A percentile compares a stretch with the other conserved stretches of the same genome.
Conservation (phyloP, 2,797 vertebrate species). For the Sciaenops ocellatus region DNA sequence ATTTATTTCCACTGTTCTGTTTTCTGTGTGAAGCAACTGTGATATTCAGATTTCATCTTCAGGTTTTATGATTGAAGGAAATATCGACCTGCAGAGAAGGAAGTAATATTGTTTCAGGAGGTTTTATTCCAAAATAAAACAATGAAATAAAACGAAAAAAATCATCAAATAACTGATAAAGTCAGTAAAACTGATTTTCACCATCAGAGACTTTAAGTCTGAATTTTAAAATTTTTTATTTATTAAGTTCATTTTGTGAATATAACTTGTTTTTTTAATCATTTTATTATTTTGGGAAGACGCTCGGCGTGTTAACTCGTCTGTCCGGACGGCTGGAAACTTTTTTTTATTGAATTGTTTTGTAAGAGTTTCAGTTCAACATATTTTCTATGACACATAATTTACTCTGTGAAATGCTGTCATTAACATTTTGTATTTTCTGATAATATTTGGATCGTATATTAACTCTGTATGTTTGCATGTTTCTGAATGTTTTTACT, state of each 20-base stretch:
- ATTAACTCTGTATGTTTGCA: slow-evolving; percentile 23
- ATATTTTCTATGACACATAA: slow-evolving; percentile 4
- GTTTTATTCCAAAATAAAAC: neutral
- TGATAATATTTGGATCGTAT: neutral
- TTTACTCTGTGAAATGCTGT: neutral
- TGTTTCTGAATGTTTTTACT: slow-evolving; percentile 28
- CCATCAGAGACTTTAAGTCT: neutral
- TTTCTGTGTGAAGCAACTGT: too few species aligned
- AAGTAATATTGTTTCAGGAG: neutral
- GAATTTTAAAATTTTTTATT: neutral
- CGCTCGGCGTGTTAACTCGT: neutral
- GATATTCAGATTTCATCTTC: too few species aligned
- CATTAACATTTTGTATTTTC: neutral
- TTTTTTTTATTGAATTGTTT: neutral
- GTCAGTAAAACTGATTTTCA: neutral
- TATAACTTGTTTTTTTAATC: neutral
- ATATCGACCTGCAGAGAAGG: neutral
- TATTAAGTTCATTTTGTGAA: neutral
- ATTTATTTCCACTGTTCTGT: too few species aligned
- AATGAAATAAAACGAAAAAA: neutral
- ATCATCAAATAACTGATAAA: neutral
- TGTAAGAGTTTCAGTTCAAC: neutral
- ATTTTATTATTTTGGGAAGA: neutral
- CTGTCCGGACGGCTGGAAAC: neutral
- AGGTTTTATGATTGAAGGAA: neutral